A percentile compares a stretch with the other conserved stretches of the same genome.
Conservation (phyloP, 2,113 vertebrate genomes). For the Semnornis frantzii region DNA sequence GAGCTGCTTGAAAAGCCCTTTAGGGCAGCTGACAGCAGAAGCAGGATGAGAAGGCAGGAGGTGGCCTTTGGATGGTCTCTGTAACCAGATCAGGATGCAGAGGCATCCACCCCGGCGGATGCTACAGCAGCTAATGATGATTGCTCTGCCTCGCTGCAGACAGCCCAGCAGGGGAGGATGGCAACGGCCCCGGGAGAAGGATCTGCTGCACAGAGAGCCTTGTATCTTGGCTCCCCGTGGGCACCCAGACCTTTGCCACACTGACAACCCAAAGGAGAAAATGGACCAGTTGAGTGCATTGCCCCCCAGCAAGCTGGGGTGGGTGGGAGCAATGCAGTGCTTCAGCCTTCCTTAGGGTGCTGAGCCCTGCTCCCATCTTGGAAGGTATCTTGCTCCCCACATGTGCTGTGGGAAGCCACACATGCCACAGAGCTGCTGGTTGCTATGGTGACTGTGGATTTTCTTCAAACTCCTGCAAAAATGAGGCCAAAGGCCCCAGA, state of each 20-base stretch:
- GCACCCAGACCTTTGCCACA: background rate
- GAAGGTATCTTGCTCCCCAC: background rate
- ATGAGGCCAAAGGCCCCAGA: background rate
- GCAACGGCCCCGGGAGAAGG: accelerated
- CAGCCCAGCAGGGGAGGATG: background rate
- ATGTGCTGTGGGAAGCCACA: background rate
- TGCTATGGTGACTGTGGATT: conserved; percentile 62
- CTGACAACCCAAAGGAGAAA: accelerated
- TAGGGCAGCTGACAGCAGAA: too few species aligned
- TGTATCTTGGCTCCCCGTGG: background rate
- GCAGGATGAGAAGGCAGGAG: too few species aligned
- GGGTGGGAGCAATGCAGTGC: accelerated
- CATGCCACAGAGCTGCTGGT: conserved; percentile 39
- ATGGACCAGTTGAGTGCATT: accelerated
- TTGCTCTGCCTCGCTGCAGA: background rate
- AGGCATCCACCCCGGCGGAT: too few species aligned
- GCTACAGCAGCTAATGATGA: background rate
- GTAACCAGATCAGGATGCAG: too few species aligned
- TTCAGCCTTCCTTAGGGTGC: accelerated
- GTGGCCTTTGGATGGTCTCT: too few species aligned
- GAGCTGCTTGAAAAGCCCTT: background rate
- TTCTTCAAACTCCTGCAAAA: conserved; percentile 37
- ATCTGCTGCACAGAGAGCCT: background rate
- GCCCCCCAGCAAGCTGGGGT: accelerated
- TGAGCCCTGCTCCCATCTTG: background rate